A percentile compares a stretch with the other conserved stretches of the same genome.
phyloP scores from a whole-genome alignment of 1,140 invertebrate genomes.

The Habropoda laboriosa region DNA sequence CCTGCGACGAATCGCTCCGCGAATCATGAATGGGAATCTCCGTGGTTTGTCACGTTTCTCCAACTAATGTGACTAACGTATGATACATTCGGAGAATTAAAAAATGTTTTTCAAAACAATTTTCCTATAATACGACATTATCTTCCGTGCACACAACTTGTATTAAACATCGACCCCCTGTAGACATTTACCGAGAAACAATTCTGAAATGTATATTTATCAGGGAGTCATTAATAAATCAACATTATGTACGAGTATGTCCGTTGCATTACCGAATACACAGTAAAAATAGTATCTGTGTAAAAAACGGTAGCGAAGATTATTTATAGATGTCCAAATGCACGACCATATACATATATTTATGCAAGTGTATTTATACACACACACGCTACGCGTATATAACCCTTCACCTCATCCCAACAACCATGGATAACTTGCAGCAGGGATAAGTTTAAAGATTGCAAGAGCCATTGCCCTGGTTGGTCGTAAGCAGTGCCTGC shows the following conservation, averaged over 20 bases:
- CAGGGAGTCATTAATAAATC: not conserved
- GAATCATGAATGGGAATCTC: constrained; percentile 27
- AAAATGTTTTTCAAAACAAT: not conserved
- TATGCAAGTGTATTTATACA: constrained; percentile 28
- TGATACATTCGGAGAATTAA: not conserved
- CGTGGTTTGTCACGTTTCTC: constrained; percentile 15
- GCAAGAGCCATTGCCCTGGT: constrained; percentile 56
- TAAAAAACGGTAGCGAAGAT: not conserved
- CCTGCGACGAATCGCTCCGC: constrained; percentile 1
- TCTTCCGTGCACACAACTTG: not conserved
- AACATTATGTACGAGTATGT: not conserved
- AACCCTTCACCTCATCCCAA: constrained; percentile 41
- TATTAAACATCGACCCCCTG: not conserved
- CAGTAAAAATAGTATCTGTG: not conserved
- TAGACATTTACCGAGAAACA: not conserved
- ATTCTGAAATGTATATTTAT: not conserved
- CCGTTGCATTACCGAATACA: not conserved
- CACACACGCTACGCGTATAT: constrained; percentile 25
- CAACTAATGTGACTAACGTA: not conserved
- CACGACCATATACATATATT: not conserved
- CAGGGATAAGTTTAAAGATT: constrained; percentile 46
- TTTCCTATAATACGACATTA: not conserved
- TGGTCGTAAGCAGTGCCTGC: constrained; percentile 1
- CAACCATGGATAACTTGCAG: constrained; percentile 10
- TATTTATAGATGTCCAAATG: constrained; percentile 38